Conservation (phyloP, 1,140 invertebrate genomes). For the Brachionus manjavacas region DNA sequence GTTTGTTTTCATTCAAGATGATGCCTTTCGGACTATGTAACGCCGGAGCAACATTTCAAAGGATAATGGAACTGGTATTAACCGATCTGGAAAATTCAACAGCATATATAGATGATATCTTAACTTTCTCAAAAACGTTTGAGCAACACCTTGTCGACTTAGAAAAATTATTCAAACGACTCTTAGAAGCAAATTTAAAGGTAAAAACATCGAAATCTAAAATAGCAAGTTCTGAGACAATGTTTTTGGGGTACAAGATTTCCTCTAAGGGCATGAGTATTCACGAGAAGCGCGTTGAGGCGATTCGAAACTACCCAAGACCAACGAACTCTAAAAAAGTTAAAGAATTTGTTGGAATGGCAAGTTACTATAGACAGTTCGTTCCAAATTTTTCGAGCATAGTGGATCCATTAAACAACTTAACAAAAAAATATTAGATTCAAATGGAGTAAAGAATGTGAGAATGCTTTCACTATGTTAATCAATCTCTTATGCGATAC, state of each 20-base stretch:
- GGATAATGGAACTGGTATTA: constrained; percentile 58
- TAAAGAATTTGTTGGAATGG: constrained; percentile 43
- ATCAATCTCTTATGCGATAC: background rate
- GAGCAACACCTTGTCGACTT: constrained; percentile 56
- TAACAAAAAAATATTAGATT: constrained; percentile 48
- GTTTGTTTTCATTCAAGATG: background rate
- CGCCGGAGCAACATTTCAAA: constrained; percentile 56
- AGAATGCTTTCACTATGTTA: too few species aligned
- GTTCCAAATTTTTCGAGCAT: constrained; percentile 39
- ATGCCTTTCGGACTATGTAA: constrained; percentile 57
- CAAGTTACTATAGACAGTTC: constrained; percentile 43
- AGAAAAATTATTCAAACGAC: constrained; percentile 49
- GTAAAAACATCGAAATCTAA: background rate
- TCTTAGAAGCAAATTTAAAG: constrained; percentile 45
- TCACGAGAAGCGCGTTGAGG: background rate
- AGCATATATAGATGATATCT: constrained; percentile 60
- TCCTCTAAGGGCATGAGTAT: background rate
- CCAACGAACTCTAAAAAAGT: constrained; percentile 47
- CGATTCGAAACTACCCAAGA: constrained; percentile 40
- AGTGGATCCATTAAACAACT: constrained; percentile 43
- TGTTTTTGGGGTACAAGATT: background rate
- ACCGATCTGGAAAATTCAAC: constrained; percentile 43
- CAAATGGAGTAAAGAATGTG: background rate
- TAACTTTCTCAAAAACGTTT: constrained; percentile 52
- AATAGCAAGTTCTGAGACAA: background rate